A percentile compares a stretch with the other conserved stretches of the same genome.
phyloP scores from a whole-genome alignment of 2,113 vertebrate species.

The Leucosticte australis region DNA sequence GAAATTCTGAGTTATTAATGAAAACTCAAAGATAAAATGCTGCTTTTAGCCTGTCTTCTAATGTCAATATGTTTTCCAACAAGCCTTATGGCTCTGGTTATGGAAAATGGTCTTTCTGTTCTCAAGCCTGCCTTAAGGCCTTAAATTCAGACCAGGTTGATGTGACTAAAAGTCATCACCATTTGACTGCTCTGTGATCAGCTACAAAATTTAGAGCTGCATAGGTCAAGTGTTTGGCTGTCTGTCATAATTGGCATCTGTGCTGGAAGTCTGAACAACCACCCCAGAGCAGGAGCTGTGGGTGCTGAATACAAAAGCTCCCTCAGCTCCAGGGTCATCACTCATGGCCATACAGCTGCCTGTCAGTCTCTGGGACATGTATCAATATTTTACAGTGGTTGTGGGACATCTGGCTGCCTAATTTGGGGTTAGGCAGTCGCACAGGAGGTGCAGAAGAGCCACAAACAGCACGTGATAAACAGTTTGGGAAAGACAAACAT shows the following conservation, averaged over 20 bases:
- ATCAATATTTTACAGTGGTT: neutral
- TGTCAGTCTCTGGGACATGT: neutral
- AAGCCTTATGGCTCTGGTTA: neutral
- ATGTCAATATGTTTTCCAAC: neutral
- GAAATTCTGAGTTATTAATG: neutral
- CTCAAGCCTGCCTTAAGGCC: neutral
- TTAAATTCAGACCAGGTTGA: neutral
- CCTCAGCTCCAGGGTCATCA: neutral
- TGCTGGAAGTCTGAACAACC: neutral
- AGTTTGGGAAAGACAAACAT: neutral
- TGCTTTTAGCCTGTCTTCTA: neutral
- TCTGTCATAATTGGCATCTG: neutral
- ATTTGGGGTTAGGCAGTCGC: neutral
- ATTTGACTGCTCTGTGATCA: neutral
- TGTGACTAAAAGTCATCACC: neutral
- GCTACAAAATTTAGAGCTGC: neutral
- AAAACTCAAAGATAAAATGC: neutral
- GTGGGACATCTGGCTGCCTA: neutral
- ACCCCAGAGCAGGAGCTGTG: neutral
- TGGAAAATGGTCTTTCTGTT: neutral
- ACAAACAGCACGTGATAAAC: neutral
- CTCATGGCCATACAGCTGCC: neutral
- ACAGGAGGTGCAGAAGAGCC: neutral
- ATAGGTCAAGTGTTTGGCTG: neutral
- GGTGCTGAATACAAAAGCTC: neutral